Conservation (phyloP, 1,140 invertebrate species). For the Megalopta genalis region DNA sequence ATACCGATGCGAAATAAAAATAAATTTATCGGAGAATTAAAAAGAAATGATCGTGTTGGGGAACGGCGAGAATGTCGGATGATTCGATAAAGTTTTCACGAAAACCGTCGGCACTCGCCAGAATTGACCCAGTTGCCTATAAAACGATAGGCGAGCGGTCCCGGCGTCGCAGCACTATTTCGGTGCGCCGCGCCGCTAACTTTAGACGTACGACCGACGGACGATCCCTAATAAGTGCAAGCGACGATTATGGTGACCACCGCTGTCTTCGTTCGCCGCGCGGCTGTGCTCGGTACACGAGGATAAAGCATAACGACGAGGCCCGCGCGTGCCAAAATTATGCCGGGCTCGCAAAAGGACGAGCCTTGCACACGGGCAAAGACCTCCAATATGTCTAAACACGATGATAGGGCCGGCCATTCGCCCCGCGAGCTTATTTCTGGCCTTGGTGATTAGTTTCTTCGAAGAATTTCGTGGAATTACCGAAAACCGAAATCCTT, state of each 20-base stretch:
- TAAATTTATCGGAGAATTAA: no score
- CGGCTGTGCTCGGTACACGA: constrained; percentile 13
- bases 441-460: constrained; percentile 7
- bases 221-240: constrained; percentile 80
- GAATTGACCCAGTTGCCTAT: constrained; percentile 79
- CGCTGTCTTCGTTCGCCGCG: constrained; percentile 45
- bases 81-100: constrained; percentile 19
- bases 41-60: background rate
- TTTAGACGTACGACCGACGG: constrained; percentile 75
- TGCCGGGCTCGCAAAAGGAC: constrained; percentile 56
- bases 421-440: constrained; percentile 25
- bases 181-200: constrained; percentile 71
- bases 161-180: constrained; percentile 75
- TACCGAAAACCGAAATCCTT: background rate
- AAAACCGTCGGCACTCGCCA: constrained; percentile 53
- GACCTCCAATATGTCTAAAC: constrained; percentile 65
- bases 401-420: constrained; percentile 27
- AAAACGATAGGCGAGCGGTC: constrained; percentile 70
- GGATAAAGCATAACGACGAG: constrained; percentile 56
- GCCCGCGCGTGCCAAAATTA: constrained; percentile 75
- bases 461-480: constrained; percentile 16
- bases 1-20: no score
- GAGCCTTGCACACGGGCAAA: constrained; percentile 69
- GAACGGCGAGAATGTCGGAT: background rate
- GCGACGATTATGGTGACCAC: constrained; percentile 74